Evolutionary conservation across 2,113 vertebrate genomes (phyloP).

Genomic region (Pao palembangensis): DNA sequence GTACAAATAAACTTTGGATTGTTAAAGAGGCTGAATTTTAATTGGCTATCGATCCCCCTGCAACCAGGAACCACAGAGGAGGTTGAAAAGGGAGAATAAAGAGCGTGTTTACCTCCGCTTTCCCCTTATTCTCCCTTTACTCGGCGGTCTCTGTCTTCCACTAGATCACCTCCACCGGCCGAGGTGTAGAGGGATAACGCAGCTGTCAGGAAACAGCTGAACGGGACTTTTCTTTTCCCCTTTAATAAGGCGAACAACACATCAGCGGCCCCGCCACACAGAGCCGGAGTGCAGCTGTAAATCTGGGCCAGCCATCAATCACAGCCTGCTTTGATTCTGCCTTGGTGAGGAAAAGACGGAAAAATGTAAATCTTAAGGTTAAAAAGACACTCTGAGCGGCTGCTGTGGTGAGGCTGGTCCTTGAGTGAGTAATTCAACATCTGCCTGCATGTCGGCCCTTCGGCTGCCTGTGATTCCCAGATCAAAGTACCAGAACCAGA

Average conservation of each 20-base stretch:
- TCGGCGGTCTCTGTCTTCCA: slow-evolving; percentile 1
- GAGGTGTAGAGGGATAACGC: not conserved
- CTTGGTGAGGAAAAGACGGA: slow-evolving; percentile 13
- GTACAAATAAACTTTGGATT: not conserved
- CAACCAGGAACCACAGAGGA: not conserved
- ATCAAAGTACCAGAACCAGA: slow-evolving; percentile 7
- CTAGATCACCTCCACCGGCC: slow-evolving; percentile 14
- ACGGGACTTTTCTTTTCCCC: slow-evolving; percentile 25
- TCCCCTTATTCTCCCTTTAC: slow-evolving; percentile 11
- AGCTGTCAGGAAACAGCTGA: slow-evolving; percentile 28
- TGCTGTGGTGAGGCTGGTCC: slow-evolving; percentile 28
- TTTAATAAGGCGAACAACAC: slow-evolving; percentile 24
- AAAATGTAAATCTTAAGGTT: not conserved
- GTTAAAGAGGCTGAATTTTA: not conserved
- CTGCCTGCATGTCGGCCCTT: slow-evolving; percentile 1
- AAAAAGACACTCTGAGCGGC: slow-evolving; percentile 37
- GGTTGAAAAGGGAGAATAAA: not conserved
- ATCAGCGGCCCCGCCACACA: slow-evolving; percentile 16
- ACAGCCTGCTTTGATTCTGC: slow-evolving; percentile 11
- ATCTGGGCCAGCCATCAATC: slow-evolving; percentile 10
- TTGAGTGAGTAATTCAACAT: slow-evolving; percentile 11
- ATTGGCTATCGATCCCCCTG: not conserved
- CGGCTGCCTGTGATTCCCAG: not conserved
- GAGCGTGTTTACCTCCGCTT: slow-evolving; percentile 6
- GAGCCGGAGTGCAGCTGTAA: slow-evolving; percentile 6